A percentile compares a stretch with the other conserved stretches of the same genome.
Evolutionary conservation across 2,888 invertebrate genomes (phyloP).

Genomic region (Diplolepis rosae): DNA sequence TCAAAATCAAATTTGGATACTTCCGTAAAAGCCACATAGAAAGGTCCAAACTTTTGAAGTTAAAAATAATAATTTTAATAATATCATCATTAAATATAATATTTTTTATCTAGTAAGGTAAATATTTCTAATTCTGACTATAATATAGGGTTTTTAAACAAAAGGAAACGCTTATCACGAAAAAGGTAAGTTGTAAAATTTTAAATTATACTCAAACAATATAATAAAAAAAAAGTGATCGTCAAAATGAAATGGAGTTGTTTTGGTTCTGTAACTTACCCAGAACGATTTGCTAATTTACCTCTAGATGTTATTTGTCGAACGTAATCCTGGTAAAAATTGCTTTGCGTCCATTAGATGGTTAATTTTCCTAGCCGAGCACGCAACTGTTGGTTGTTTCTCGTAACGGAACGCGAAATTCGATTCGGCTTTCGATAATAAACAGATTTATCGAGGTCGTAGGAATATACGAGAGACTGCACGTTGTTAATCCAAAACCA

Average conservation of each 20-base stretch:
- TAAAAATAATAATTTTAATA: too few species aligned
- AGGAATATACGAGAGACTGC: conserved; percentile 37
- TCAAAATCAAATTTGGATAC: too few species aligned
- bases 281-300: not conserved
- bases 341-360: conserved; percentile 1
- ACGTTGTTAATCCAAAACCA: conserved; percentile 53
- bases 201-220: too few species aligned
- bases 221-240: not conserved
- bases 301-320: not conserved
- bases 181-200: too few species aligned
- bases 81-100: too few species aligned
- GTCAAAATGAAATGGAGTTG: not conserved
- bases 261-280: not conserved
- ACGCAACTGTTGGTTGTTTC: conserved; percentile 11
- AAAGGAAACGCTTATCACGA: too few species aligned
- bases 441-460: conserved; percentile 42
- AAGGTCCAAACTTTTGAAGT: too few species aligned
- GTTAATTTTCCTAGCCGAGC: conserved; percentile 13
- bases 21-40: too few species aligned
- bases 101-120: too few species aligned
- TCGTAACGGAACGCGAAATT: conserved; percentile 37
- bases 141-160: too few species aligned
- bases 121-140: too few species aligned
- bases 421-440: conserved; percentile 42
- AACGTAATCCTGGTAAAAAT: conserved; percentile 4